Conservation (phyloP, 2,797 vertebrate genomes). For the Dromococcyx pavoninus region DNA sequence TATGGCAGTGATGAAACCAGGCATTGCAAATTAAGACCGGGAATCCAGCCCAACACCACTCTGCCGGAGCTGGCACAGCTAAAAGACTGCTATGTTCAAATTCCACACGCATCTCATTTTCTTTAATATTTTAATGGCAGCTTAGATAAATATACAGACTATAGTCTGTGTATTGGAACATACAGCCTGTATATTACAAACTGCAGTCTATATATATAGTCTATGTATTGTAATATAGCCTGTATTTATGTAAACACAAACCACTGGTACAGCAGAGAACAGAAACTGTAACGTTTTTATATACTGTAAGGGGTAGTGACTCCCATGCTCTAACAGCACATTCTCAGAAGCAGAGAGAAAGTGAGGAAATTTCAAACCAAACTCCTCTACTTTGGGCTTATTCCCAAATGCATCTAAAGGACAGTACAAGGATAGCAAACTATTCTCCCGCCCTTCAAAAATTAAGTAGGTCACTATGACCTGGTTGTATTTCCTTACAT, state of each 20-base stretch:
- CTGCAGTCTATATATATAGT: too few species aligned
- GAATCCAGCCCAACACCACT: not conserved
- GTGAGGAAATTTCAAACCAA: not conserved
- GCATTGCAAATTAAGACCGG: not conserved
- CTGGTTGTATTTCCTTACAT: not conserved
- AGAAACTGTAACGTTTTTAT: not conserved
- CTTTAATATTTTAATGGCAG: not conserved
- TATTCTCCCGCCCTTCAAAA: not conserved
- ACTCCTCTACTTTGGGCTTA: not conserved
- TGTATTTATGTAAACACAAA: not conserved
- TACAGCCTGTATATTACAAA: not conserved
- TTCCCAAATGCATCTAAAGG: not conserved
- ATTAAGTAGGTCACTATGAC: constrained; percentile 1
- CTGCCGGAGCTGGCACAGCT: not conserved
- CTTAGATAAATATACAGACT: not conserved
- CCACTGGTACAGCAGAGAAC: not conserved
- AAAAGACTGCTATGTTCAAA: not conserved
- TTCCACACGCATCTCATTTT: not conserved
- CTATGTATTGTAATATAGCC: too few species aligned
- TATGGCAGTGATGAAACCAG: not conserved
- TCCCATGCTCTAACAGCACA: not conserved
- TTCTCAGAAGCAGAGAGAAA: not conserved
- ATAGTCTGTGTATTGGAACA: not conserved
- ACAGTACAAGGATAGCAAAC: not conserved
- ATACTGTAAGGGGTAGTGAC: not conserved